Base-by-base conservation (phyloP, 2,888 invertebrate genomes). In the Microctonus hyperodae region DNA sequence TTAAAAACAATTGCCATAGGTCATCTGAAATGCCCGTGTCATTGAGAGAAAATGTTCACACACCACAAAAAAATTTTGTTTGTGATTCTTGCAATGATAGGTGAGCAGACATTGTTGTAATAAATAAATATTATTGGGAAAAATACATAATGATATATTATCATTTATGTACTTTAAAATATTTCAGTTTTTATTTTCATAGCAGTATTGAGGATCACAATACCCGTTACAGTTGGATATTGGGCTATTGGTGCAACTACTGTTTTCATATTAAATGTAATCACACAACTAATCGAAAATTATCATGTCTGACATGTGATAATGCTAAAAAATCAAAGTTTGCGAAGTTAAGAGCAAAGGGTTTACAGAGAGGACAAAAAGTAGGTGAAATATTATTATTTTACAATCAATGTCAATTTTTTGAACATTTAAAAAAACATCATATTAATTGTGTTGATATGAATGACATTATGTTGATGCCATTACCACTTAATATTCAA, bases 391-490 rank as follows among this genome's bases (percentile, higher is more conserved):
- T 77, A 7, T 72, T 73, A 33, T 62, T 83, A 33, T 83, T 83
- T 60, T 81, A 81, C 66, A 83, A 83, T 67, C 82, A 80, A 57
- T 83, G 83, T 58, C 79, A 78, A 65, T 81, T 83, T 33, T 76
- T 82, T 40, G 74, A 78, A n/a, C 83, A 83, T 60, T 48, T 83
- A 16, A 75, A 75, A 55, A 44, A 60, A 5, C 83, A 83, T 60
- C 66, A 72, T 1, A 68, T 74, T 11, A 64, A 31, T 2, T 2
- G 69, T 3, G 78, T 82, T 10, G 78, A 79, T 20, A 74, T 79
- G 53, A 71, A 72, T 31, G 80, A 81, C n/a, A 13, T 83, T 11
- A 81, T 83, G 81, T 69, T 83, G 13, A 79, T 83, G 79, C 82
- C 83, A 25, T 58, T 82, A 44, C 81, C 83, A 16, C 61, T 60